Base-by-base conservation (phyloP, 1,140 invertebrate species). In the Neotoxoptera formosana region DNA sequence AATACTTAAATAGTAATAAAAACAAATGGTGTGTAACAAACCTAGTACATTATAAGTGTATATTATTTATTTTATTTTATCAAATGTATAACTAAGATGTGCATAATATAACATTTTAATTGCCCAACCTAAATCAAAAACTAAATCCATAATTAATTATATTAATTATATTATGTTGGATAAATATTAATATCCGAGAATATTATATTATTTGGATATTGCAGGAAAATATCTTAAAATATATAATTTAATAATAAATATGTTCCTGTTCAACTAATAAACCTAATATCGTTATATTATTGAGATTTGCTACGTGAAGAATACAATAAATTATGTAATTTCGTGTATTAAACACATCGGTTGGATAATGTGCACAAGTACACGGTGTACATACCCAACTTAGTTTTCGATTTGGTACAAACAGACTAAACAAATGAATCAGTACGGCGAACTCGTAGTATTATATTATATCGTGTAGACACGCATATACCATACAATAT, bases 401-500 rank as follows among this genome's bases (percentile, higher is more conserved):
- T 48, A 47, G 86, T 87, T 87, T 87, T 87, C 86, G n/a, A 48
- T 51, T 17, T n/a, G 17, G 20, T 51, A 48, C 9, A 48, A 51
- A 48, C 86, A 87, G 86, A 87, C 86, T 87, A 87, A 87, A 87
- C 86, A 87, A 87, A 87, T 48, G n/a, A 87, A 48, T n/a, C 47
- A 8, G 34, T 87, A 87, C 86, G 30, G n/a, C 47, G 86, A 87
- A 87, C 47, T 87, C 86, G 86, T 48, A 47, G 9, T 45, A 87
- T 86, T 86, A 86, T 86, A 47, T 23, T 86, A 47, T 23, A 53
- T 53, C 25, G n/a, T 84, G 8, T 45, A n/a, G 30, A n/a, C 25
- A 30, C 25, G 84, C 45, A 86, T 86, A 47, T 41, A 41, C 41
- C 41, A 41, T 41, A 41, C 1, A 14, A 76, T n/a, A 41, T 41